phyloP scores from a whole-genome alignment of 2,797 vertebrate genomes.

The Dallia pectoralis region DNA sequence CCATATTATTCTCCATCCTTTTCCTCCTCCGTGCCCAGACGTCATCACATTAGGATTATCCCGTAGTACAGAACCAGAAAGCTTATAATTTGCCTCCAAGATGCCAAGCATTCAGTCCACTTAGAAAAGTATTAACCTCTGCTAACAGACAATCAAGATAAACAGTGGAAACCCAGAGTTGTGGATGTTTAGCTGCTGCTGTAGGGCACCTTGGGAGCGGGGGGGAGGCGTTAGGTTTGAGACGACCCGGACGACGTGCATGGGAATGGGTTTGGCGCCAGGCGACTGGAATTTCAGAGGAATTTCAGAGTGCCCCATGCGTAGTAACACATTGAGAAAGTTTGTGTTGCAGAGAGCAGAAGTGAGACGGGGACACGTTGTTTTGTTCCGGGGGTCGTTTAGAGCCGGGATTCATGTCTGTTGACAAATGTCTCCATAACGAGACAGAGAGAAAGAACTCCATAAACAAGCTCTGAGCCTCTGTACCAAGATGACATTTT shows the following conservation, averaged over 20 bases:
- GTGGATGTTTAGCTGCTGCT: slow-evolving; percentile 54
- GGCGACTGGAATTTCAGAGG: slow-evolving; percentile 60
- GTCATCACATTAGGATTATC: slow-evolving; percentile 56
- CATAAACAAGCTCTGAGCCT: slow-evolving; percentile 13
- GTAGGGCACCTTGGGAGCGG: slow-evolving; percentile 52
- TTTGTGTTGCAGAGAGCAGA: slow-evolving; percentile 32
- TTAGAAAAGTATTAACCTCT: slow-evolving; percentile 81
- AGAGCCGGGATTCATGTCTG: slow-evolving; percentile 24
- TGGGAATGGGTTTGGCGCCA: slow-evolving; percentile 70
- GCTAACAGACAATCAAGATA: slow-evolving; percentile 79
- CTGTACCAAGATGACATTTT: background rate
- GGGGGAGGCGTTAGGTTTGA: slow-evolving; percentile 20
- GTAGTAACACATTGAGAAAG: slow-evolving; percentile 57
- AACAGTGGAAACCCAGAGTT: slow-evolving; percentile 33
- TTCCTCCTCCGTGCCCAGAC: slow-evolving; percentile 16
- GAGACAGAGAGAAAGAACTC: slow-evolving; percentile 8
- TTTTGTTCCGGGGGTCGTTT: slow-evolving; percentile 31
- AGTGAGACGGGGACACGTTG: slow-evolving; percentile 19
- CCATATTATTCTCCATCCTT: too few species aligned
- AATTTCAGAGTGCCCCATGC: slow-evolving; percentile 47
- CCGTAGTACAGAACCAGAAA: slow-evolving; percentile 63
- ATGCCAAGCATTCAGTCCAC: slow-evolving; percentile 71
- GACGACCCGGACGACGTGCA: slow-evolving; percentile 32
- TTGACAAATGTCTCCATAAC: slow-evolving; percentile 13
- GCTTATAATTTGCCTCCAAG: slow-evolving; percentile 66